Evolutionary conservation across 2,797 vertebrate genomes (phyloP), one percentile per base, ranked within the genome.

Genomic region (Lepidocolaptes lacrymiger): DNA sequence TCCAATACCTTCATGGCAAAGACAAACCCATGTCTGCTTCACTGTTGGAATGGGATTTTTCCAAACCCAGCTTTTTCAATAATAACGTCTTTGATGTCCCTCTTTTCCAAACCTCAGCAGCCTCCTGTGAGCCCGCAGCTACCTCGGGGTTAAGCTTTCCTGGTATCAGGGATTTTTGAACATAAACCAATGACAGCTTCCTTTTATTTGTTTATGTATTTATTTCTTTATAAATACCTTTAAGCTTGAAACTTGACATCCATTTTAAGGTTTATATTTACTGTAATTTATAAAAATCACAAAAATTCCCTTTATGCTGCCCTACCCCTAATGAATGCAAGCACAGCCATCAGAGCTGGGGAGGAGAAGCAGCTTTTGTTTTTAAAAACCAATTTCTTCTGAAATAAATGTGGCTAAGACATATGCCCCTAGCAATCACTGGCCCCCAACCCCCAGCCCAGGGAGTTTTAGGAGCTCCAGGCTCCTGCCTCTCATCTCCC

Each of bases 121-220:
- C 18, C 46, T 62, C 48, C 69, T 23, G 7, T 7, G 37, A 32
- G 28, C 19, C 19, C 52, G 34, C 37, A 73, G 43, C 27, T 30
- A 12, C 0, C 1, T 24, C n/a, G 14, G 27, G 32, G 39, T 41
- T 21, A 41, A 54, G 39, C 22, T 54, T 63, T 63, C 27, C 39
- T 17, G 26, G 37, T 37, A 37, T 37, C 37, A 37, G 52, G 19
- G 28, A 24, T 15, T 69, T 86, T 20, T 58, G 4, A 46, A 69
- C 41, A 69, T 6, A 64, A 63, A 56, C 1, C 39, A 84, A 28
- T 0, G 0, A 20, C 2, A 4, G 28, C 15, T 67, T 63, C 4
- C 10, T 64, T 83, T 54, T 16, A 24, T n/a, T 56, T 23, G 30
- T 23, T 56, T 34, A 39, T 76, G 44, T 23, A 54, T 52, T 39